These are phyloP conservation scores for Drosophila nebulosa DNA, from an alignment of 1,140 invertebrate genomes.

Conservation along the genomic window DNA sequence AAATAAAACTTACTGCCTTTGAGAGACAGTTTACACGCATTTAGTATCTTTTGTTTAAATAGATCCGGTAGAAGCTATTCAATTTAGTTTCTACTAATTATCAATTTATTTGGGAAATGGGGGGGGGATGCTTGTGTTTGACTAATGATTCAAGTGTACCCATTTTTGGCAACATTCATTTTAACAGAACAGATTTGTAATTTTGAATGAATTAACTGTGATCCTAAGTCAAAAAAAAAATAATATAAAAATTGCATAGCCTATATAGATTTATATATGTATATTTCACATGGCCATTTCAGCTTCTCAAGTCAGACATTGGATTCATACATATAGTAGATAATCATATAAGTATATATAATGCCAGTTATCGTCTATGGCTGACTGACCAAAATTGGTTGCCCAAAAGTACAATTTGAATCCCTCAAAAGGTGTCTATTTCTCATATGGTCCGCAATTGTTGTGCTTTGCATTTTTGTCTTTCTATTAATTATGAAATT, in stretches of 20 bases:
- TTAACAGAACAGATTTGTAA: no score
- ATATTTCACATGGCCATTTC: not conserved
- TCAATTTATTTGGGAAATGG: no score
- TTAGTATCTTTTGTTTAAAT: no score
- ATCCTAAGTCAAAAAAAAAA: not conserved
- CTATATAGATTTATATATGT: no score
- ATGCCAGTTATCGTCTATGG: conserved; percentile 7
- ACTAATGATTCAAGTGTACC: no score
- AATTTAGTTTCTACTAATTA: no score
- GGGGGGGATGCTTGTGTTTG: no score
- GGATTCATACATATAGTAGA: no score
- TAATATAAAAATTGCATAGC: not conserved
- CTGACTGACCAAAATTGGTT: conserved; percentile 23
- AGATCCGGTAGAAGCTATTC: no score
- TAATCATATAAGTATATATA: conserved; percentile 9
- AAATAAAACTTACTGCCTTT: no score
- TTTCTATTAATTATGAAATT: not conserved
- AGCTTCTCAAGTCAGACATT: not conserved
- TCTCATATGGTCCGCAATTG: conserved; percentile 11
- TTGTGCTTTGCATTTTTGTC: conserved; percentile 39
- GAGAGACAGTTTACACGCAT: no score
- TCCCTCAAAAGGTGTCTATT: conserved; percentile 29
- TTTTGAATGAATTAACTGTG: not conserved
- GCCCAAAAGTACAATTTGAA: conserved; percentile 25
- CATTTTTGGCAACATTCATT: no score